A percentile compares a stretch with the other conserved stretches of the same genome.
phyloP scores from a whole-genome alignment of 2,113 vertebrate species.

The Trematomus loennbergii region DNA sequence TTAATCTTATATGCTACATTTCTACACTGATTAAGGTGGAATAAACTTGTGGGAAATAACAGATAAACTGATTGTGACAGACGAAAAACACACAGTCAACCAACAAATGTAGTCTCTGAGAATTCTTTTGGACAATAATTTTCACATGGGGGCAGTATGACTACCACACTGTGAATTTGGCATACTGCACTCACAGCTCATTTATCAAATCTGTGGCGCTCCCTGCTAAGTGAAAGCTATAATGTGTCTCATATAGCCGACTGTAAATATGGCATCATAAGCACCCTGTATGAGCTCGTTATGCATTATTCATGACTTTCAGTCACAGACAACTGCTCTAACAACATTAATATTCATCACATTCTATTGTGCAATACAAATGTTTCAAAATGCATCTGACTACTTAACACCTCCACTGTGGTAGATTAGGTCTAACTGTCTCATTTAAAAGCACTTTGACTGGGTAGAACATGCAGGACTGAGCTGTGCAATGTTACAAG shows the following conservation, averaged over 20 bases:
- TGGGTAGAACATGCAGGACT: not conserved
- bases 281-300: constrained; percentile 10
- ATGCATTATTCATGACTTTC: constrained; percentile 51
- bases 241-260: not conserved
- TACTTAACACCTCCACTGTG: constrained; percentile 35
- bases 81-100: not conserved
- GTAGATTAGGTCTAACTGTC: constrained; percentile 1
- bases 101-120: not conserved
- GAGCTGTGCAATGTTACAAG: too few relatives aligned
- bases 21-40: not conserved
- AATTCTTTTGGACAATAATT: not conserved
- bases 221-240: not conserved
- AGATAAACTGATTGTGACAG: not conserved
- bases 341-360: constrained; percentile 53
- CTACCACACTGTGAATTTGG: constrained; percentile 4
- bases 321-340: constrained; percentile 28
- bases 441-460: constrained; percentile 25
- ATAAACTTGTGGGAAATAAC: not conserved
- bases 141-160: constrained; percentile 65
- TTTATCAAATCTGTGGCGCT: constrained; percentile 7
- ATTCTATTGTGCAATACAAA: constrained; percentile 26
- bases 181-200: constrained; percentile 31
- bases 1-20: not conserved
- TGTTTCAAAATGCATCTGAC: constrained; percentile 36
- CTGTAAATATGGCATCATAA: constrained; percentile 37